Evolutionary conservation across 2,888 invertebrate genomes (phyloP).

Genomic region (Brachycybe producta): DNA sequence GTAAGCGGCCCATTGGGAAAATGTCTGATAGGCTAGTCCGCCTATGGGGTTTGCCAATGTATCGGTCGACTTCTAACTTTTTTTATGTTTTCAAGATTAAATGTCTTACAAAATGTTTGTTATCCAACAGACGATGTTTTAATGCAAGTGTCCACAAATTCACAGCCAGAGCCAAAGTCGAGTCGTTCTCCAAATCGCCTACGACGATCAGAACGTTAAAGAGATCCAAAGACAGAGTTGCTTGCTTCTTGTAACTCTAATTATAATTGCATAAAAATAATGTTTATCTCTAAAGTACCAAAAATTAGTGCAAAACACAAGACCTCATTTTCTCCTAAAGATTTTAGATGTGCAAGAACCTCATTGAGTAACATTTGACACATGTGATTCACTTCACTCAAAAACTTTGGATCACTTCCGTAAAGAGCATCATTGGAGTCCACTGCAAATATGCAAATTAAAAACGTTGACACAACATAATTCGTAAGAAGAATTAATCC

Average conservation of each 20-base stretch:
- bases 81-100: neutral
- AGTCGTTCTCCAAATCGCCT: conserved; percentile 31
- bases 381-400: conserved; percentile 62
- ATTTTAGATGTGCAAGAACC: conserved; percentile 53
- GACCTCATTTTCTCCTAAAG: conserved; percentile 45
- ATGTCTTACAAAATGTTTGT: conserved; percentile 37
- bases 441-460: conserved; percentile 43
- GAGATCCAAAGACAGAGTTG: conserved; percentile 54
- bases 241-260: conserved; percentile 35
- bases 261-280: conserved; percentile 7
- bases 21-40: too few relatives aligned
- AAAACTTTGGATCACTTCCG: conserved; percentile 74
- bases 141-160: conserved; percentile 72
- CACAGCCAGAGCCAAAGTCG: conserved; percentile 52
- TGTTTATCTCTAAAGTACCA: too few relatives aligned
- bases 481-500: neutral
- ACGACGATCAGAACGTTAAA: conserved; percentile 33
- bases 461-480: conserved; percentile 18
- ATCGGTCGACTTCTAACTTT: neutral
- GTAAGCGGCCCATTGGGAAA: too few relatives aligned
- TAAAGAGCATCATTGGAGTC: conserved; percentile 87
- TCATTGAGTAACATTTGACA: conserved; percentile 63
- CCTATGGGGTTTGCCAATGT: too few relatives aligned
- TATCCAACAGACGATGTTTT: conserved; percentile 47
- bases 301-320: conserved; percentile 9